These are phyloP conservation scores for Corythaixoides concolor DNA, from an alignment of 2,113 vertebrate genomes.

Conservation along the genomic window DNA sequence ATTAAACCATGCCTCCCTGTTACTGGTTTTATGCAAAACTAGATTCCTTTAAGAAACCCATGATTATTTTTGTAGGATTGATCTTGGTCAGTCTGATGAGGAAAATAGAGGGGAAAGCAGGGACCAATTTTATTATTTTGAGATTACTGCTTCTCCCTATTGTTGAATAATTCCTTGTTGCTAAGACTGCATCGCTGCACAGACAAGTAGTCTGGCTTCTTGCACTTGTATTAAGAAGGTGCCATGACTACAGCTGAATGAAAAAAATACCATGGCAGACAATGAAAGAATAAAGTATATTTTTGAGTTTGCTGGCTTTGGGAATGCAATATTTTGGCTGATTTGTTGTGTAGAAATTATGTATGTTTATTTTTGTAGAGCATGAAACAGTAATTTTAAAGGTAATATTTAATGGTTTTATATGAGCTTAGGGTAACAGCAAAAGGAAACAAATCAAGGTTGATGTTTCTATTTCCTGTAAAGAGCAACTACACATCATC, in stretches of 20 bases:
- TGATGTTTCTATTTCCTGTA: not conserved
- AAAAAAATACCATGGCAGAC: not conserved
- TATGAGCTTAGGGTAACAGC: not conserved
- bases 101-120: not conserved
- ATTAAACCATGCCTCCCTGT: too few species aligned
- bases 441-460: not conserved
- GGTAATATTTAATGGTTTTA: not conserved
- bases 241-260: not conserved
- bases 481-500: not conserved
- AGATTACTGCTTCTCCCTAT: not conserved
- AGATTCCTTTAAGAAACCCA: not conserved
- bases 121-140: not conserved
- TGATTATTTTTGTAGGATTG: not conserved
- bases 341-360: not conserved
- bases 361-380: not conserved
- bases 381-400: not conserved
- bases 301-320: not conserved
- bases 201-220: not conserved
- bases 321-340: not conserved
- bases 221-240: not conserved
- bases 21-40: not conserved
- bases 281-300: not conserved
- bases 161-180: not conserved
- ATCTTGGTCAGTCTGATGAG: not conserved
- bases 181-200: not conserved